Evolutionary conservation across 1,140 invertebrate species (phyloP).

Genomic region (Leptinotarsa undecemlineata): DNA sequence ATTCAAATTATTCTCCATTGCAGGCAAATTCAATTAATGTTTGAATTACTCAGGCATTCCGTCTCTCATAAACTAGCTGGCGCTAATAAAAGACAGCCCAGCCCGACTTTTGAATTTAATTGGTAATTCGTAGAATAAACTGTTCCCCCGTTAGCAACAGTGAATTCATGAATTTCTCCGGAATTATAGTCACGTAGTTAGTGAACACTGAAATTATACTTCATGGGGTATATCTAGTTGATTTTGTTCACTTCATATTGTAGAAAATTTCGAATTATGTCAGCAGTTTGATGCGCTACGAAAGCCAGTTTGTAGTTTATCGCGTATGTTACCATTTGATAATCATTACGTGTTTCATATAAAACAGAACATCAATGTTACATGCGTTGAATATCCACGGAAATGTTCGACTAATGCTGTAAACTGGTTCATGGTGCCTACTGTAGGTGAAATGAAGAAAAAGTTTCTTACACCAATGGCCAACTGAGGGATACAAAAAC

Average conservation of each 20-base stretch:
- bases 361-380: too few relatives aligned
- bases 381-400: too few relatives aligned
- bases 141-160: neutral
- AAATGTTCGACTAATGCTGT: too few relatives aligned
- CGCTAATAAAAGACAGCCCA: slow-evolving; percentile 5
- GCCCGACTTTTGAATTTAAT: slow-evolving; percentile 5
- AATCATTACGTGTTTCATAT: neutral
- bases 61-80: neutral
- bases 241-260: neutral
- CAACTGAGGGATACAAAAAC: too few relatives aligned
- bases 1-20: slow-evolving; percentile 3
- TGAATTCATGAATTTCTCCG: neutral
- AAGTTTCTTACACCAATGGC: too few relatives aligned
- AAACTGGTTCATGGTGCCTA: too few relatives aligned
- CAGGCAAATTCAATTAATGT: slow-evolving; percentile 3
- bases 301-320: neutral
- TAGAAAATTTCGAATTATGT: neutral
- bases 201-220: neutral
- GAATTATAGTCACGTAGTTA: neutral
- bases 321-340: neutral
- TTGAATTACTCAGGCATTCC: neutral
- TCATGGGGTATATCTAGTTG: slow-evolving; percentile 5
- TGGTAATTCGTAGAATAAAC: slow-evolving; percentile 3
- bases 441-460: too few relatives aligned
- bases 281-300: neutral